Base-by-base conservation (phyloP, 2,797 vertebrate genomes). In the Pseudochaenichthys georgianus region DNA sequence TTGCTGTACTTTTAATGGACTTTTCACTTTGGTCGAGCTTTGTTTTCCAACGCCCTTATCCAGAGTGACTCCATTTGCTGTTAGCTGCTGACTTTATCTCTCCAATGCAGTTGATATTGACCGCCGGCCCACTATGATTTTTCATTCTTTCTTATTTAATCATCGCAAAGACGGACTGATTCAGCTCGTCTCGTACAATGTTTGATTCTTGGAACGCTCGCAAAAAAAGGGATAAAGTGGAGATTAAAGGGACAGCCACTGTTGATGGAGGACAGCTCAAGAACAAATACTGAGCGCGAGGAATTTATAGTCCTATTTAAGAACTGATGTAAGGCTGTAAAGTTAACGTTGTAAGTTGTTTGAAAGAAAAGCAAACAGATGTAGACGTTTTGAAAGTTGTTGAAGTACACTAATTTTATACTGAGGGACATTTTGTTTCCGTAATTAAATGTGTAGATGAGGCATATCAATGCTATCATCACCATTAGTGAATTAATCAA, bases 391-490 rank as follows among this genome's bases (percentile, higher is more conserved):
- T 68, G 21, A 54, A 81, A 66, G 58, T 31, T 42, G 34, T 48
- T 55, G 7, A 41, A 54, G 63, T 17, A 13, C 4, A 48, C 42
- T 58, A 21, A 5, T 58, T 9, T 79, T 16, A 70, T 17, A 64
- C 62, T 9, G 8, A 11, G 17, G n/a, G 11, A 67, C 23, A 13
- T 31, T 38, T 43, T 23, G 73, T 78, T 46, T 71, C 42, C 72
- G 63, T 70, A 65, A 83, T 89, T 80, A 83, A 80, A 80, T 53
- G 43, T 0, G 10, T 80, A 79, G 77, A 87, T 77, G 81, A 77
- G 62, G 59, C 73, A 73, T 63, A 75, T 83, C 46, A 72, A 73
- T 61, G 55, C 77, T 53, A n/a, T 78, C 69, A 80, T 85, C 45
- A 50, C 31, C 53, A 57, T 62, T 80, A 78, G 19, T 34, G 12